phyloP scores from a whole-genome alignment of 1,140 invertebrate genomes.

The Lysiphlebus fabarum region DNA sequence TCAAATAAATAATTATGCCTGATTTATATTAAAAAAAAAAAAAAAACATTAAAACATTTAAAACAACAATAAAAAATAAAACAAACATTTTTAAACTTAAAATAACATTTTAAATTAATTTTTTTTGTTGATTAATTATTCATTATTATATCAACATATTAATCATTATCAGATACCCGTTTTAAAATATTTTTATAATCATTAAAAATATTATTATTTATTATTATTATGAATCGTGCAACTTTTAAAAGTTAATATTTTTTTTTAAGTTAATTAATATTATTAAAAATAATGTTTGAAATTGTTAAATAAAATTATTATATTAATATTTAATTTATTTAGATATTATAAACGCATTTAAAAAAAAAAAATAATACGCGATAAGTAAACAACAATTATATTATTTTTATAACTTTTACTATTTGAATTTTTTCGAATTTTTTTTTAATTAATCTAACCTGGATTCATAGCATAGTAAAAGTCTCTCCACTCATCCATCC shows the following conservation, averaged over 20 bases:
- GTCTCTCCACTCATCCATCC: slow-evolving; percentile 98
- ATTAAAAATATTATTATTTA: too few species aligned
- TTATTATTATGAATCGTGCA: too few species aligned
- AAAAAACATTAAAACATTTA: neutral
- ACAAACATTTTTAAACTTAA: too few species aligned
- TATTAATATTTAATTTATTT: too few species aligned
- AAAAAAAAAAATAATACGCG: neutral
- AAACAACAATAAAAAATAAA: neutral
- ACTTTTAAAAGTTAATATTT: too few species aligned
- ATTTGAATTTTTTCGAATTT: slow-evolving; percentile 9
- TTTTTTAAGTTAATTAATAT: neutral
- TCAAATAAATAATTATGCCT: neutral
- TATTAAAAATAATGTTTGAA: neutral
- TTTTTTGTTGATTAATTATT: neutral
- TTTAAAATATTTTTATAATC: slow-evolving; percentile 12
- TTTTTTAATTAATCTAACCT: slow-evolving; percentile 70
- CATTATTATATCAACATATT: neutral
- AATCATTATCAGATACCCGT: slow-evolving; percentile 28
- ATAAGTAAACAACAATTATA: neutral
- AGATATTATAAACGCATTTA: too few species aligned
- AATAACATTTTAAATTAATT: too few species aligned
- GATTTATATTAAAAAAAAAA: neutral
- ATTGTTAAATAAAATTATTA: too few species aligned
- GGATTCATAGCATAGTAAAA: slow-evolving; percentile 98
- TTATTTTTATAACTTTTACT: neutral